These are phyloP conservation scores for Tachina grossa DNA, from an alignment of 2,888 invertebrate genomes.

Conservation along the genomic window DNA sequence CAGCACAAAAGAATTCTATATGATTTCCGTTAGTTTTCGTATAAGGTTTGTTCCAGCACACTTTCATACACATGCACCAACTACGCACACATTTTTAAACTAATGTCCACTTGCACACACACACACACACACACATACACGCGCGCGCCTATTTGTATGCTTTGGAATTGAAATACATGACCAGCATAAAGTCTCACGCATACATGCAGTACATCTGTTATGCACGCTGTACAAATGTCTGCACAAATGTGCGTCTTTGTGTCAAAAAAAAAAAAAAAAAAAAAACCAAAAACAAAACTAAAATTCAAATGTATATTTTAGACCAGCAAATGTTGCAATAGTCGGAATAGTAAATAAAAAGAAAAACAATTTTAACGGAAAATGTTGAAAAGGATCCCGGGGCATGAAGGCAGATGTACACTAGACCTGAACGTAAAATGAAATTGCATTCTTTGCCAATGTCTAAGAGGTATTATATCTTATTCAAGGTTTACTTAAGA, in stretches of 20 bases:
- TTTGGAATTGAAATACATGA: slow-evolving; percentile 55
- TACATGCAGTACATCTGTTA: slow-evolving; percentile 68
- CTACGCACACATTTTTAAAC: background rate
- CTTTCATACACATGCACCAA: background rate
- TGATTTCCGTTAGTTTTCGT: slow-evolving; percentile 63
- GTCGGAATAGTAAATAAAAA: slow-evolving; percentile 26
- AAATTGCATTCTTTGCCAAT: background rate
- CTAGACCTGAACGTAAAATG: background rate
- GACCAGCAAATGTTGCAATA: slow-evolving; percentile 54
- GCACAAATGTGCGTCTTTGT: slow-evolving; percentile 10
- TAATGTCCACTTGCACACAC: slow-evolving; percentile 18
- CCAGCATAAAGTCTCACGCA: slow-evolving; percentile 58
- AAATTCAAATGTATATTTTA: slow-evolving; percentile 35
- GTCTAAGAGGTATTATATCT: no score
- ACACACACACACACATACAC: background rate
- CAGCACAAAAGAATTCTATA: slow-evolving; percentile 36
- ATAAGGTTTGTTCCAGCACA: slow-evolving; percentile 21
- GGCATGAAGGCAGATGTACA: background rate
- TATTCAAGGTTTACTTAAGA: no score
- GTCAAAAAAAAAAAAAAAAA: slow-evolving; percentile 37
- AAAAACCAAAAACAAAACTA: background rate
- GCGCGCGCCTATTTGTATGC: slow-evolving; percentile 23
- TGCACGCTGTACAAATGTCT: slow-evolving; percentile 3
- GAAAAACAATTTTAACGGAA: slow-evolving; percentile 50
- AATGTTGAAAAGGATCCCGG: slow-evolving; percentile 36